These are phyloP conservation scores for Temnothorax nylanderi DNA, from an alignment of 1,140 invertebrate genomes.

Conservation along the genomic window DNA sequence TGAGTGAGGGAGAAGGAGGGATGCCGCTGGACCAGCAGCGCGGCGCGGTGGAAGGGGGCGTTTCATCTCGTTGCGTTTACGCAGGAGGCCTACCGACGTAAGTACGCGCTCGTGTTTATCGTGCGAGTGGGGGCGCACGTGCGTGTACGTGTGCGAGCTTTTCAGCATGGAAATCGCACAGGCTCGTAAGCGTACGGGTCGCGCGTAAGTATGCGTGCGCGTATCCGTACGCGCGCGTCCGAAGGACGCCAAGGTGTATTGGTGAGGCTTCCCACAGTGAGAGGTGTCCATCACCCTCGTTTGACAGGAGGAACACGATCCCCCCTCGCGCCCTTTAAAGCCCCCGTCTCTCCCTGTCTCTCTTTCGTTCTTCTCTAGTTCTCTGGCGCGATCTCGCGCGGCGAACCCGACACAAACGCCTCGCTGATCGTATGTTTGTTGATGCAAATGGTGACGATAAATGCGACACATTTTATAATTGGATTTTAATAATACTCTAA, in stretches of 20 bases:
- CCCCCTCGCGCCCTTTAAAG: constrained; percentile 54
- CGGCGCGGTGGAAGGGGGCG: neutral
- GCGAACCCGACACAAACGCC: neutral
- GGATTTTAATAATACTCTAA: constrained; percentile 2
- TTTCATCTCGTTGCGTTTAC: constrained; percentile 58
- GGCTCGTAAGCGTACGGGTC: neutral
- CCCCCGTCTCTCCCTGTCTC: constrained; percentile 8
- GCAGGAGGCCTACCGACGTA: constrained; percentile 35
- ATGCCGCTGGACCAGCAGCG: constrained; percentile 10
- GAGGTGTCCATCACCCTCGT: constrained; percentile 85
- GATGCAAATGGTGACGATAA: neutral
- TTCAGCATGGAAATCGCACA: constrained; percentile 50
- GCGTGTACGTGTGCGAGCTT: constrained; percentile 60
- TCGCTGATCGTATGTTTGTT: neutral
- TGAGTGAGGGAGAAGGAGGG: neutral
- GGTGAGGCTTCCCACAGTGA: constrained; percentile 82
- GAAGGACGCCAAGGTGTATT: constrained; percentile 72
- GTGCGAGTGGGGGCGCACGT: constrained; percentile 44
- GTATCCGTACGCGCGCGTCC: constrained; percentile 59
- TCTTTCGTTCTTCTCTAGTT: constrained; percentile 7
- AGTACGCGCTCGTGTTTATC: constrained; percentile 42
- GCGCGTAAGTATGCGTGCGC: constrained; percentile 50
- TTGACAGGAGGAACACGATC: constrained; percentile 84
- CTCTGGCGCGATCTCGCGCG: neutral
- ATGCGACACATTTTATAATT: neutral